phyloP scores from a whole-genome alignment of 2,113 vertebrate genomes.

The Otocyon megalotis region DNA sequence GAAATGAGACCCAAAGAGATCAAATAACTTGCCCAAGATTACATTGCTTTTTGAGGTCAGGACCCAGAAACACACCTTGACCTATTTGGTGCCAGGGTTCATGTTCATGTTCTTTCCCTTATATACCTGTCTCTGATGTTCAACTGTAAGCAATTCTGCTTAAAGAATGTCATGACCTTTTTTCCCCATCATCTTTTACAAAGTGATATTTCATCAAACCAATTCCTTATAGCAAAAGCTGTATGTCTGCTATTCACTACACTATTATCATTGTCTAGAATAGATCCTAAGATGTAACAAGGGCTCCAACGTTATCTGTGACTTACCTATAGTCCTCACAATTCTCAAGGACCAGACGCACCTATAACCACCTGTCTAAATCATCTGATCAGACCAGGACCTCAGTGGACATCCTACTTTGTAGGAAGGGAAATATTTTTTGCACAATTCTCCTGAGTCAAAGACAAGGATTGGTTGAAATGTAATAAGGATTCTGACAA shows the following conservation, averaged over 20 bases:
- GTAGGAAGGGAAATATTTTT: background rate
- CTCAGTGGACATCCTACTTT: background rate
- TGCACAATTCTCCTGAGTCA: background rate
- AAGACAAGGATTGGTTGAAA: background rate
- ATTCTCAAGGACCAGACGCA: background rate
- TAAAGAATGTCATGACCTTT: background rate
- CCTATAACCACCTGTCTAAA: too few species aligned
- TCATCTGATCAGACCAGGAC: background rate
- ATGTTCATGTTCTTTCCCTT: background rate
- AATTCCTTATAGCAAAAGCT: background rate
- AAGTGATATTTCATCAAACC: background rate
- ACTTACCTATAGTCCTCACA: background rate
- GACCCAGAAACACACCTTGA: background rate
- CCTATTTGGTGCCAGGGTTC: background rate
- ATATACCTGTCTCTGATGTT: background rate
- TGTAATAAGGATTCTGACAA: background rate
- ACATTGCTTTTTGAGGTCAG: background rate
- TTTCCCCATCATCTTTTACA: background rate
- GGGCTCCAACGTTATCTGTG: background rate
- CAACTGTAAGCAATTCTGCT: background rate
- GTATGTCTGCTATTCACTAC: background rate
- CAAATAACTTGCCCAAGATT: background rate
- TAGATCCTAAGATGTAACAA: background rate
- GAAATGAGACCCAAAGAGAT: background rate
- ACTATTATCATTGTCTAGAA: background rate